Evolutionary conservation across 2,797 vertebrate genomes (phyloP).

Genomic region (Intellagama lesueurii): DNA sequence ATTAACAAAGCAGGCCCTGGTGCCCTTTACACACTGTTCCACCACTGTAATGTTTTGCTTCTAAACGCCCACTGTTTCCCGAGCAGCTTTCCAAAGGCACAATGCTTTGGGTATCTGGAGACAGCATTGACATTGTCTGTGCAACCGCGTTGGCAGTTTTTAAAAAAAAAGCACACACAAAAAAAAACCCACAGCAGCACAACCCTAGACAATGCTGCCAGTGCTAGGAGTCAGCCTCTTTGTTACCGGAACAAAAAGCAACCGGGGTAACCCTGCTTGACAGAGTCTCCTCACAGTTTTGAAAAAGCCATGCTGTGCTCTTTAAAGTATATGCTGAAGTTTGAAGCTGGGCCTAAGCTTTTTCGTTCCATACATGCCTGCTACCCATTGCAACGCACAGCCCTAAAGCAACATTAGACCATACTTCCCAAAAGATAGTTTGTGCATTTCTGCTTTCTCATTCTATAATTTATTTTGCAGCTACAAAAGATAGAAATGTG

Average conservation of each 20-base stretch:
- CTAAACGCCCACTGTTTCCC: conserved; percentile 1
- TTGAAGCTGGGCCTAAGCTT: neutral
- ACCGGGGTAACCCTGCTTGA: neutral
- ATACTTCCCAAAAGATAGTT: neutral
- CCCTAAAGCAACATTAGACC: neutral
- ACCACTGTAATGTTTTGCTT: neutral
- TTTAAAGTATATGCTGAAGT: neutral
- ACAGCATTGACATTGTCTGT: conserved; percentile 6
- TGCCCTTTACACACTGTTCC: neutral
- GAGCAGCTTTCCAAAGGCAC: neutral
- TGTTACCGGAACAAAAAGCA: neutral
- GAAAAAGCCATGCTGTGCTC: neutral
- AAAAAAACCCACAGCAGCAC: neutral
- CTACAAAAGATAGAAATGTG: neutral
- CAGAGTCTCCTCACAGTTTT: neutral
- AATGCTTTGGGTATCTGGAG: neutral
- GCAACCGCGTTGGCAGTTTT: neutral
- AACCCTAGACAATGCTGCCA: neutral
- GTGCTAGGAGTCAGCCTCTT: neutral
- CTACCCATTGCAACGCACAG: neutral
- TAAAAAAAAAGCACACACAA: neutral
- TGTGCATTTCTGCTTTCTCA: neutral
- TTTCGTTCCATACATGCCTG: neutral
- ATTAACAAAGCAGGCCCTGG: neutral
- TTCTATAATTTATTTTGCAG: neutral